Base-by-base conservation (phyloP, 2,888 invertebrate species). In the Papilio demoleus region DNA sequence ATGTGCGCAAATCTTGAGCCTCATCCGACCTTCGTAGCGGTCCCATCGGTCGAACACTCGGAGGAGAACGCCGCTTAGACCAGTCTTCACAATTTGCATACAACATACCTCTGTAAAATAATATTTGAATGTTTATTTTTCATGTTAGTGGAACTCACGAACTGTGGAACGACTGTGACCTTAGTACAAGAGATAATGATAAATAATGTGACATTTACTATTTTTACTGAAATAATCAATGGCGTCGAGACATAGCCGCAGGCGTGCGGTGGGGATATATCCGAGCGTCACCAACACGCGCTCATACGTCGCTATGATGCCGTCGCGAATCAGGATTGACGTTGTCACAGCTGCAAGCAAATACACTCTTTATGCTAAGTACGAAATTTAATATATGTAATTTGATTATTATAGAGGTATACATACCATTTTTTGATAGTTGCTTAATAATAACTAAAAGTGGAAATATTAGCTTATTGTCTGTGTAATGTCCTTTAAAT, bases 141-240 rank as follows among this genome's bases (percentile, higher is more conserved):
- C n/a, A n/a, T n/a, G n/a, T n/a, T n/a, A n/a, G n/a, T n/a, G n/a
- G n/a, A n/a, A n/a, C n/a, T n/a, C n/a, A n/a, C n/a, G n/a, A n/a
- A n/a, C n/a, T n/a, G n/a, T n/a, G n/a, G n/a, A n/a, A n/a, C n/a
- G n/a, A n/a, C n/a, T n/a, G n/a, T n/a, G n/a, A n/a, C n/a, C n/a
- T n/a, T n/a, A n/a, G n/a, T n/a, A n/a, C n/a, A n/a, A n/a, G n/a
- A n/a, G n/a, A n/a, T n/a, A n/a, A n/a, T n/a, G n/a, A n/a, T 45
- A 6, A 24, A 68, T 72, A 71, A 14, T 34, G 36, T 50, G 58
- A 65, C 40, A 36, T 36, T 85, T 90, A 92, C 96, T 95, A 87
- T 94, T 95, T 87, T 94, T 94, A 75, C 95, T 95, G 75, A 96
- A 94, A 82, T 94, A 93, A 81, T 94, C 94, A 72, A 95, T 93